phyloP scores from a whole-genome alignment of 2,888 invertebrate species.

The Drosophila imparisetae region DNA sequence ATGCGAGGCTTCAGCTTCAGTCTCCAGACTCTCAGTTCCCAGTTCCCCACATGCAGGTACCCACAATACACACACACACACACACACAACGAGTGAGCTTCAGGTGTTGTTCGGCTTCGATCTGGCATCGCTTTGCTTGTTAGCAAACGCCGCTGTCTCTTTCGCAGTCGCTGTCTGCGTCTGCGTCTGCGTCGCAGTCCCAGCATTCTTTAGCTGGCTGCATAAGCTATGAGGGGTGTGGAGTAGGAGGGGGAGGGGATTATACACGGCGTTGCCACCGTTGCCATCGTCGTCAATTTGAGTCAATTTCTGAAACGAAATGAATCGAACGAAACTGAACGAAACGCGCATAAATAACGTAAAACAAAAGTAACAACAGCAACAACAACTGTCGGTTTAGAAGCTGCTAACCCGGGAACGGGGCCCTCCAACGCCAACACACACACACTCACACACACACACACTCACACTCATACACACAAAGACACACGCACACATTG shows the following conservation, averaged over 20 bases:
- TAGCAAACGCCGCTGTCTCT: conserved; percentile 63
- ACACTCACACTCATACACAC: conserved; percentile 5
- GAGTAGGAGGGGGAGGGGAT: not conserved
- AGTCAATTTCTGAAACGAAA: conserved; percentile 71
- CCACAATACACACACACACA: conserved; percentile 22
- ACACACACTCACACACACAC: conserved; percentile 25
- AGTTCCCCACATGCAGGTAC: conserved; percentile 39
- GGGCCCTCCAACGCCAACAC: conserved; percentile 74
- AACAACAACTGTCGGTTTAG: conserved; percentile 38
- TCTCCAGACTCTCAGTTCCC: conserved; percentile 1
- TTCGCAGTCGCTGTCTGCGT: conserved; percentile 15
- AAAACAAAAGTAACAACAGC: conserved; percentile 43
- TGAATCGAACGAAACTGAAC: conserved; percentile 78
- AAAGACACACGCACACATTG: conserved; percentile 26
- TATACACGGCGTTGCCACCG: conserved; percentile 35
- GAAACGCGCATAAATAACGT: conserved; percentile 77
- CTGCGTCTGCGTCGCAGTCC: conserved; percentile 46
- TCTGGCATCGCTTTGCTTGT: conserved; percentile 70
- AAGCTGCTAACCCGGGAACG: conserved; percentile 56
- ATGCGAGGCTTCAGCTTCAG: conserved; percentile 49
- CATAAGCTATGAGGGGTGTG: not conserved
- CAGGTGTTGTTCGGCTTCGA: conserved; percentile 71
- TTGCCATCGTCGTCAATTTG: conserved; percentile 67
- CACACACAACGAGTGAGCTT: conserved; percentile 61
- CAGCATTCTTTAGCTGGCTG: conserved; percentile 62